These are phyloP conservation scores for Papilio polytes DNA, from an alignment of 1,140 invertebrate species.

Conservation along the genomic window DNA sequence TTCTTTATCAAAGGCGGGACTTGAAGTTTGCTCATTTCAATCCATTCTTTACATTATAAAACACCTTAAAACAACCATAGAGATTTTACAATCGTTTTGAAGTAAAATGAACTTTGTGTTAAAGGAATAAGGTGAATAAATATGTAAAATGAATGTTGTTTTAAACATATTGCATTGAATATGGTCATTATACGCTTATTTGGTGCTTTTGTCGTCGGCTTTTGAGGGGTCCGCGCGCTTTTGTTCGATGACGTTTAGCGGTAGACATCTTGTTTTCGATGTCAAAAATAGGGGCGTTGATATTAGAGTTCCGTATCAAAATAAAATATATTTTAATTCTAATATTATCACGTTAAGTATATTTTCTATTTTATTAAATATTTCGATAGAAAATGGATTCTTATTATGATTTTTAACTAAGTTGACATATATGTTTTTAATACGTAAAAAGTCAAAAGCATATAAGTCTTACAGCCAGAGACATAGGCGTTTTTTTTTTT, in stretches of 20 bases:
- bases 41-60: constrained; percentile 66
- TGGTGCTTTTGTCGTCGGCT: constrained; percentile 66
- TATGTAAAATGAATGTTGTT: constrained; percentile 50
- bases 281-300: constrained; percentile 58
- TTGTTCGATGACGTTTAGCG: constrained; percentile 74
- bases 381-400: neutral
- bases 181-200: constrained; percentile 80
- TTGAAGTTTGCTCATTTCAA: constrained; percentile 72
- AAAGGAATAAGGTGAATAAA: constrained; percentile 44
- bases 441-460: neutral
- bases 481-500: too few species aligned
- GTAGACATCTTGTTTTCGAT: constrained; percentile 79
- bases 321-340: neutral
- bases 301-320: constrained; percentile 51
- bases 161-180: constrained; percentile 69
- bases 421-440: neutral
- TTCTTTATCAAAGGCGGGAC: constrained; percentile 58
- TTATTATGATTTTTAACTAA: neutral
- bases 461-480: neutral
- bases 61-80: constrained; percentile 47
- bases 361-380: neutral
- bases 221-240: constrained; percentile 60
- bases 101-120: constrained; percentile 47
- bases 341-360: neutral
- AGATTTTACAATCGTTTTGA: constrained; percentile 27